Evolutionary conservation across 2,113 vertebrate species (phyloP).

Genomic region (Tragelaphus imberbis): DNA sequence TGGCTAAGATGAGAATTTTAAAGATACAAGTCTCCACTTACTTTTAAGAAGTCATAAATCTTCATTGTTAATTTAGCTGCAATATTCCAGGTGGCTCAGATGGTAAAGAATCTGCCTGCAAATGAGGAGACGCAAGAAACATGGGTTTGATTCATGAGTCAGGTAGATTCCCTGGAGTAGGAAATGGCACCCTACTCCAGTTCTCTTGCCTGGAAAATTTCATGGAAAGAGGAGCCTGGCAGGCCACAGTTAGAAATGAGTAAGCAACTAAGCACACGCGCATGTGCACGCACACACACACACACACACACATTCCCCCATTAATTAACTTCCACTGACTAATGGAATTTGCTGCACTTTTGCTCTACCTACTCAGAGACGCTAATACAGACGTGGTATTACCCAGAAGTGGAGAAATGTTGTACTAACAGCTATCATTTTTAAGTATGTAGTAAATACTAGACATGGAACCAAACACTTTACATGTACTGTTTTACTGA

Average conservation of each 20-base stretch:
- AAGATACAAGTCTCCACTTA: not conserved
- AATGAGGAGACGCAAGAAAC: not conserved
- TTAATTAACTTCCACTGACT: not conserved
- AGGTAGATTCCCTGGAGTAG: not conserved
- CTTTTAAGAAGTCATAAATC: not conserved
- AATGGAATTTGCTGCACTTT: not conserved
- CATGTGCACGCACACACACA: not conserved
- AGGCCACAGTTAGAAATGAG: not conserved
- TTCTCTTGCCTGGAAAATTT: not conserved
- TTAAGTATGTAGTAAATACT: not conserved
- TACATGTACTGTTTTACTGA: not conserved
- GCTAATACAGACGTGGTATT: not conserved
- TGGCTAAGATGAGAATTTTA: not conserved
- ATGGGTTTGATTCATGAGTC: not conserved
- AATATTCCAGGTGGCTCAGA: not conserved
- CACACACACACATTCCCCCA: not conserved
- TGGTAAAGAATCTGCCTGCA: not conserved
- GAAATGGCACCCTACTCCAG: not conserved
- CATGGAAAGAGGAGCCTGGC: not conserved
- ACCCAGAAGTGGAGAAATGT: not conserved
- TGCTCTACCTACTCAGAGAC: not conserved
- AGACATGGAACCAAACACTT: not conserved
- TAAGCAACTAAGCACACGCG: fast-evolving
- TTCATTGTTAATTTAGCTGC: not conserved
- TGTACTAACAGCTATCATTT: not conserved